These are phyloP conservation scores for Epistrophe eligans DNA, from an alignment of 2,888 invertebrate genomes.

Conservation along the genomic window DNA sequence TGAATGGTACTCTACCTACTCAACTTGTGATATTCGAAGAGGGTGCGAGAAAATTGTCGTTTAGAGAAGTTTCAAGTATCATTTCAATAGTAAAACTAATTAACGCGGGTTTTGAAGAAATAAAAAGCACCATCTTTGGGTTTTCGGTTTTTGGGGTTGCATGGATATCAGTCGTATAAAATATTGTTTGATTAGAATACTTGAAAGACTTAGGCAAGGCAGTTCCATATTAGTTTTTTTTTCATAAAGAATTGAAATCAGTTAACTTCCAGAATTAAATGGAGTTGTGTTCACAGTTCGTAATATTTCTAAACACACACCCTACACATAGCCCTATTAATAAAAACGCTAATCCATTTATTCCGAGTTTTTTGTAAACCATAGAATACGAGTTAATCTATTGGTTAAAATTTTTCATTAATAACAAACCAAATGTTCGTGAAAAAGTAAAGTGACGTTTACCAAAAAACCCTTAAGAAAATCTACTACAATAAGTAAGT, in stretches of 20 bases:
- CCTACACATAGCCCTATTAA: too few relatives aligned
- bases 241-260: background rate
- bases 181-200: background rate
- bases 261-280: background rate
- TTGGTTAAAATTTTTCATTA: too few relatives aligned
- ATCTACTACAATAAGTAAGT: too few relatives aligned
- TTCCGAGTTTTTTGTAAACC: too few relatives aligned
- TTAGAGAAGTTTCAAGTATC: constrained; percentile 56
- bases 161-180: constrained; percentile 7
- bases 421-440: too few relatives aligned
- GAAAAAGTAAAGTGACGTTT: too few relatives aligned
- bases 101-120: constrained; percentile 36
- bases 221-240: background rate
- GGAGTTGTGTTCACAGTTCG: too few relatives aligned
- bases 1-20: constrained; percentile 41
- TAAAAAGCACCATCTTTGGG: background rate
- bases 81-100: constrained; percentile 57
- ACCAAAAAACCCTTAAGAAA: too few relatives aligned
- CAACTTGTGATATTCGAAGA: constrained; percentile 7
- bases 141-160: background rate
- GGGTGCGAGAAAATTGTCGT: constrained; percentile 53
- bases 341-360: too few relatives aligned
- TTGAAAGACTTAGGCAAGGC: background rate
- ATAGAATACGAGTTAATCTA: too few relatives aligned
- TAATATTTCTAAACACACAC: too few relatives aligned